Evolutionary conservation across 2,113 vertebrate species (phyloP), one percentile per base, ranked within the genome.

Genomic region (Bos indicus): DNA sequence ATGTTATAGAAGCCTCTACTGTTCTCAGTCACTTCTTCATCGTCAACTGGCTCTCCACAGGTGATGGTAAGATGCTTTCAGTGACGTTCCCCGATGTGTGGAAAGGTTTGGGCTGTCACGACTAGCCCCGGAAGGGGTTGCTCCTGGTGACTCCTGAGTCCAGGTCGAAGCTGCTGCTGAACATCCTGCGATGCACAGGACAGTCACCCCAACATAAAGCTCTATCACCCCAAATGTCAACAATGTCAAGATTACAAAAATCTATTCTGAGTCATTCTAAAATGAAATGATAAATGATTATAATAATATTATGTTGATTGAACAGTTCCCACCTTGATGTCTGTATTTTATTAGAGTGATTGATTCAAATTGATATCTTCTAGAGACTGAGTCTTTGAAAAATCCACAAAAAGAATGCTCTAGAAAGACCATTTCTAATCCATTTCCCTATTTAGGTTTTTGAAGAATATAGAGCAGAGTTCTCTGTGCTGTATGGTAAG

Each of bases 81-180:
- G 2, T 3, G 9, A 64, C 1, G 7, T 33, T 67, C 80, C 15
- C 0, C 25, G 80, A 14, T 19, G 0, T 43, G 13, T 57, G 57
- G 23, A 52, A 43, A 83, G 14, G 43, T 60, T 82, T n/a, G 51
- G 13, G 9, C 25, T 80, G 43, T 87, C 71, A 54, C 2, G 3
- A 9, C 6, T 9, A 5, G 16, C 19, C 36, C 5, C 0, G 0
- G 4, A 7, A 9, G 7, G 7, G n/a, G 9, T 2, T 77, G 10
- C 7, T 40, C 7, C 4, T 71, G 48, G 6, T 7, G 23, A 52
- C 80, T 28, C 4, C 0, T 3, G 21, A n/a, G 23, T 1, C 87
- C 19, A 59, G 40, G 7, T 3, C 23, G 7, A 3, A 0, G 8
- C 26, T 46, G 7, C 71, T 51, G 16, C 1, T 71, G 52, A 23